phyloP scores from a whole-genome alignment of 2,888 invertebrate genomes.

The Dermolepida albohirtum region DNA sequence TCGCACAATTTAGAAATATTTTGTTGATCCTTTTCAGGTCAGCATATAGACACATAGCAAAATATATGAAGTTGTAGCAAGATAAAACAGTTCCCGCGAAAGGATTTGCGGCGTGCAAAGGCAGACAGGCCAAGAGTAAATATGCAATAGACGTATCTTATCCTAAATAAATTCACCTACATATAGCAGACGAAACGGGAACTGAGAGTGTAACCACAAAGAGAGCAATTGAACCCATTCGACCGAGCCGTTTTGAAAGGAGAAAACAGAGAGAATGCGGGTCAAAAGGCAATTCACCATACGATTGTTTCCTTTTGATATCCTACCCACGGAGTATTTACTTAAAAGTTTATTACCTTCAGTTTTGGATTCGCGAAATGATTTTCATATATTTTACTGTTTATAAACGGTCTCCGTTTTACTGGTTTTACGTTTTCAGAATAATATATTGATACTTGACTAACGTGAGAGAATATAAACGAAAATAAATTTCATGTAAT shows the following conservation, averaged over 20 bases:
- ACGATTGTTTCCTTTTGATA: conserved; percentile 32
- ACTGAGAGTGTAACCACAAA: conserved; percentile 20
- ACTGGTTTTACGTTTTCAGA: not conserved
- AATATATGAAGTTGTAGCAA: no score
- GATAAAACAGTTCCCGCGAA: no score
- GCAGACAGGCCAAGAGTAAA: not conserved
- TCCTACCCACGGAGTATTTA: conserved; percentile 23
- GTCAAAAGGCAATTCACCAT: conserved; percentile 33
- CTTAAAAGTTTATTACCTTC: conserved; percentile 30
- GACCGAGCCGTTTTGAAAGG: conserved; percentile 26
- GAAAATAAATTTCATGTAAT: no score
- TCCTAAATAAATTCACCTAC: conserved; percentile 29
- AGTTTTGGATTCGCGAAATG: conserved; percentile 1
- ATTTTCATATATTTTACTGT: conserved; percentile 21
- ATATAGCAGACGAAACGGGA: conserved; percentile 25
- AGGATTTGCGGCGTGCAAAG: no score
- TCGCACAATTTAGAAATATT: no score
- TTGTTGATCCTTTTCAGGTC: no score
- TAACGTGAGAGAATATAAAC: no score
- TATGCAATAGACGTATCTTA: conserved; percentile 30
- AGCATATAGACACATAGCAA: no score
- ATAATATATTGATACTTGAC: no score
- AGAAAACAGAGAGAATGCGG: conserved; percentile 35
- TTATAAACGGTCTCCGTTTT: not conserved
- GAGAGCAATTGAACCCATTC: conserved; percentile 31